phyloP scores from a whole-genome alignment of 2,888 invertebrate genomes.

The Malacosoma neustria region DNA sequence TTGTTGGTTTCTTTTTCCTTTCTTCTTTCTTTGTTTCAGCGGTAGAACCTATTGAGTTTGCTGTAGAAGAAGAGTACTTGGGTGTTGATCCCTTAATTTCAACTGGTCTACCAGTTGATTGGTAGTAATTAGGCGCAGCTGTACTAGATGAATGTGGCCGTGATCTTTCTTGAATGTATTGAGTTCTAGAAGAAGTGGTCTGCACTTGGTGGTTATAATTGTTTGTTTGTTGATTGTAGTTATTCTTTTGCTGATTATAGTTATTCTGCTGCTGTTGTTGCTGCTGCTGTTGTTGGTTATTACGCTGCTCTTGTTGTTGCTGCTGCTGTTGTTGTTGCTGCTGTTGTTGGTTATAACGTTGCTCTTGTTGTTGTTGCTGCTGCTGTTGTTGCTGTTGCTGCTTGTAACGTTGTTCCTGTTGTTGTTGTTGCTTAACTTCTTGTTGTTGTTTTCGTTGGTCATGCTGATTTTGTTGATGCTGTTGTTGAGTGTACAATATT shows the following conservation, averaged over 20 bases:
- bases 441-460: conserved; percentile 26
- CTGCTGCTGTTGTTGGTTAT: conserved; percentile 48
- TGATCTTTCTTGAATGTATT: conserved; percentile 56
- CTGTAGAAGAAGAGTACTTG: conserved; percentile 60
- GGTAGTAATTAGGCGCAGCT: conserved; percentile 46
- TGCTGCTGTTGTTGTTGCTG: conserved; percentile 27
- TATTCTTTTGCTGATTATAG: conserved; percentile 24
- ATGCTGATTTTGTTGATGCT: conserved; percentile 29
- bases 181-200: conserved; percentile 44
- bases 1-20: conserved; percentile 69
- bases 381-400: conserved; percentile 27
- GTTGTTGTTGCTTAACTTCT: conserved; percentile 26
- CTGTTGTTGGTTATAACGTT: conserved; percentile 24
- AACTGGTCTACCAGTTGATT: conserved; percentile 57
- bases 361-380: conserved; percentile 22
- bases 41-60: conserved; percentile 59
- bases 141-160: conserved; percentile 48
- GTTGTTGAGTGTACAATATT: conserved; percentile 48
- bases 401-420: conserved; percentile 24
- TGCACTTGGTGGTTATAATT: conserved; percentile 36
- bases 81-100: conserved; percentile 69
- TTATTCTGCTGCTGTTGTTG: conserved; percentile 23
- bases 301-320: conserved; percentile 24
- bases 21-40: conserved; percentile 62
- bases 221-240: conserved; percentile 28